phyloP scores from a whole-genome alignment of 2,888 invertebrate genomes.

The Falcaria lacertinaria region DNA sequence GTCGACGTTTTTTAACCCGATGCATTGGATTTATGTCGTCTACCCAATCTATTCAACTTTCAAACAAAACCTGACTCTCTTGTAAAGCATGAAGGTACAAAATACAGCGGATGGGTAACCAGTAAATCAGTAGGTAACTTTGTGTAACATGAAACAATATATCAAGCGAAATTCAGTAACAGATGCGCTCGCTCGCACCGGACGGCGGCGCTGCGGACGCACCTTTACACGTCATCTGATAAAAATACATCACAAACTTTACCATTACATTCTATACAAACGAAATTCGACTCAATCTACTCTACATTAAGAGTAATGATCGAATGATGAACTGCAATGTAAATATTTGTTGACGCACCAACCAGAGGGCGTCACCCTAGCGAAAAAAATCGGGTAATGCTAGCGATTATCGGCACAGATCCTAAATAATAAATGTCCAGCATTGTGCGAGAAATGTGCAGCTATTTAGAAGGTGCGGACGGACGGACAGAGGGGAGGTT shows the following conservation, averaged over 20 bases:
- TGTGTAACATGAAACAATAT: constrained; percentile 1
- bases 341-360: background rate
- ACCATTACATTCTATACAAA: background rate
- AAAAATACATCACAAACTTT: constrained; percentile 17
- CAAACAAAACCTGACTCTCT: background rate
- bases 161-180: constrained; percentile 36
- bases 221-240: constrained; percentile 21
- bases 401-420: constrained; percentile 54
- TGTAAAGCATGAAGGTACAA: background rate
- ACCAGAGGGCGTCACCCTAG: constrained; percentile 32
- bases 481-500: constrained; percentile 9
- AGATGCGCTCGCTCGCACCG: constrained; percentile 42
- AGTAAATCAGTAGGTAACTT: background rate
- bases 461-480: constrained; percentile 22
- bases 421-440: constrained; percentile 59
- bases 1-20: background rate
- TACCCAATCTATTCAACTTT: background rate
- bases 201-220: constrained; percentile 24
- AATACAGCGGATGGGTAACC: background rate
- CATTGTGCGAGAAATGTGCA: constrained; percentile 30
- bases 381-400: constrained; percentile 49
- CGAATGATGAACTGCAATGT: background rate
- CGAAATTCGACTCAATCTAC: background rate
- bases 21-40: background rate
- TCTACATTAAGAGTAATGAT: background rate